Percentiles rank a stretch among this genome's conserved stretches.
These are phyloP conservation scores for Helicoverpa assulta DNA, from an alignment of 2,888 invertebrate species.

Conservation along the genomic window DNA sequence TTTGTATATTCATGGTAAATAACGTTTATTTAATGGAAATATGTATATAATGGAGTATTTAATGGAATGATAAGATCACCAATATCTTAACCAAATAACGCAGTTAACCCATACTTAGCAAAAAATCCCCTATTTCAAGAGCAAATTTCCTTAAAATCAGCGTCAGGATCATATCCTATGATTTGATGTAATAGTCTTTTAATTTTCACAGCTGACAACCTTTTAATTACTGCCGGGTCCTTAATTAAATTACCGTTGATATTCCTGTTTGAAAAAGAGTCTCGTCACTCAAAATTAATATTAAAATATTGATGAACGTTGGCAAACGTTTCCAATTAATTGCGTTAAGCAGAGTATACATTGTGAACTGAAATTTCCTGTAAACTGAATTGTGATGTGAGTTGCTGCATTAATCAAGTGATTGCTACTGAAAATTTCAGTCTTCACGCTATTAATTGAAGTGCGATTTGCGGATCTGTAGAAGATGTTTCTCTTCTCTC, in stretches of 20 bases:
- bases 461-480: background rate
- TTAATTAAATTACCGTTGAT: slow-evolving; percentile 34
- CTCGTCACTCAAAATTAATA: slow-evolving; percentile 40
- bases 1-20: background rate
- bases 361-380: slow-evolving; percentile 38
- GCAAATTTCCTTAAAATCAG: background rate
- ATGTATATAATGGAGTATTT: too few species aligned
- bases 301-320: slow-evolving; percentile 47
- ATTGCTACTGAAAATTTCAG: background rate
- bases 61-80: too few species aligned
- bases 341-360: slow-evolving; percentile 44
- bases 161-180: background rate
- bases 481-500: background rate
- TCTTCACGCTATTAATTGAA: background rate
- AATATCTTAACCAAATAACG: too few species aligned
- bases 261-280: slow-evolving; percentile 18
- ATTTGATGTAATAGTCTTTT: background rate
- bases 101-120: too few species aligned
- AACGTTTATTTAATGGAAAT: background rate
- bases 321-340: slow-evolving; percentile 48
- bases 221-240: slow-evolving; percentile 5
- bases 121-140: too few species aligned
- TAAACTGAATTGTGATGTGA: slow-evolving; percentile 14
- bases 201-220: slow-evolving; percentile 1
- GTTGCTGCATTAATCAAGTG: slow-evolving; percentile 1